Evolutionary conservation across 30 jellyfish, hydroid and myxozoan genomes (phyloP).

Genomic region (Catostylus mosaicus): DNA sequence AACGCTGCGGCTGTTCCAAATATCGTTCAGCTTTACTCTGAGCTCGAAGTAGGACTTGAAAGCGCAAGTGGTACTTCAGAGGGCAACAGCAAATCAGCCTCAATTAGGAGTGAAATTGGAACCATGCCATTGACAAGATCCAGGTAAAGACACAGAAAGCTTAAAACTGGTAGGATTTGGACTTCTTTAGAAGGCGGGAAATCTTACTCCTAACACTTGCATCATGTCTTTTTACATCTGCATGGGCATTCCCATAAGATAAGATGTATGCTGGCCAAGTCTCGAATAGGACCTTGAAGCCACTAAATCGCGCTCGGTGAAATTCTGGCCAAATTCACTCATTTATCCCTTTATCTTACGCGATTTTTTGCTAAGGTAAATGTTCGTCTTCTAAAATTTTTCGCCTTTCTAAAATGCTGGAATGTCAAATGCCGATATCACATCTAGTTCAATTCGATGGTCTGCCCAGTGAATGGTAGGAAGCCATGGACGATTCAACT

Average conservation of each 20-base stretch:
- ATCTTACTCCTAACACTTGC: conserved; percentile 49
- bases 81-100: conserved; percentile 51
- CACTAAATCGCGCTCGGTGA: neutral
- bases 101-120: conserved; percentile 50
- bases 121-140: conserved; percentile 53
- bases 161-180: conserved; percentile 37
- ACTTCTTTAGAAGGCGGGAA: conserved; percentile 51
- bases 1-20: conserved; percentile 22
- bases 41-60: conserved; percentile 14
- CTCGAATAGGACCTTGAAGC: neutral
- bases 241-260: neutral
- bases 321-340: neutral
- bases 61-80: conserved; percentile 35
- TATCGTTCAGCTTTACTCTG: conserved; percentile 19
- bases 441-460: no score
- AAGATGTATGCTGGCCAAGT: neutral
- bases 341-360: no score
- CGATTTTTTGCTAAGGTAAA: no score
- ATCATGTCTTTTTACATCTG: conserved; percentile 24
- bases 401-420: no score
- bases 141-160: conserved; percentile 38
- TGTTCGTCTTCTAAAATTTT: no score
- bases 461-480: no score
- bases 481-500: no score
- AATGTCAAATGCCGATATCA: no score